Base-by-base conservation (phyloP, 2,797 vertebrate species). In the Trachurus trachurus region DNA sequence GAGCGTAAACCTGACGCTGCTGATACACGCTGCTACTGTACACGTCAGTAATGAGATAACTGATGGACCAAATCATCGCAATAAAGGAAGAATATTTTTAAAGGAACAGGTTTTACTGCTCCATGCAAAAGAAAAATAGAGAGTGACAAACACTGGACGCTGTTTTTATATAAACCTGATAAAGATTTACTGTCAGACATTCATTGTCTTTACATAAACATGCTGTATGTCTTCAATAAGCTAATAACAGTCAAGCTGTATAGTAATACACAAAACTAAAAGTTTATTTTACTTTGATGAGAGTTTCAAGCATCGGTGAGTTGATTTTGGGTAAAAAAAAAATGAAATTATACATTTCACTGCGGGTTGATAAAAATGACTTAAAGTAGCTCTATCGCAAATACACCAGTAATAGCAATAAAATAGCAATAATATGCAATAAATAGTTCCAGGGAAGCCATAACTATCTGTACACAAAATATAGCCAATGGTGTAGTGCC, bases 1-100 rank as follows among this genome's bases (percentile, higher is more conserved):
- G 87, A 88, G 71, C 0, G 15, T 2, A 7, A 6, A 66, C 34
- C 49, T 69, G 26, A 52, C 6, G 11, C 34, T 34, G 37, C 13
- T 53, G 1, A 59, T 1, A 0, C 2, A 45, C 11, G 68, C 68
- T 64, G 71, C 71, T 56, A 4, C 26, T 2, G n/a, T 3, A 2
- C 49, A 3, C 3, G 5, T 9, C 31, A 17, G 57, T 57, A 13
- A 65, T 12, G 49, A 22, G 2, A 6, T 9, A 61, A 50, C 7
- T 6, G 44, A 44, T 19, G 1, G 47, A 31, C 47, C 29, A 29
- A 29, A 29, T 12, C 2, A 9, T 17, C 1, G 34, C 7, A 8
- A 37, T 37, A 37, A 37, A 37, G 7, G 34, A 37, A 37, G 34
- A n/a, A 16, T 45, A 22, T 26, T 56, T 50, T 66, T 29, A 8